Percentiles rank a stretch among this genome's conserved stretches.
phyloP scores from a whole-genome alignment of 2,888 invertebrate species.

The Spicauda simplicius region DNA sequence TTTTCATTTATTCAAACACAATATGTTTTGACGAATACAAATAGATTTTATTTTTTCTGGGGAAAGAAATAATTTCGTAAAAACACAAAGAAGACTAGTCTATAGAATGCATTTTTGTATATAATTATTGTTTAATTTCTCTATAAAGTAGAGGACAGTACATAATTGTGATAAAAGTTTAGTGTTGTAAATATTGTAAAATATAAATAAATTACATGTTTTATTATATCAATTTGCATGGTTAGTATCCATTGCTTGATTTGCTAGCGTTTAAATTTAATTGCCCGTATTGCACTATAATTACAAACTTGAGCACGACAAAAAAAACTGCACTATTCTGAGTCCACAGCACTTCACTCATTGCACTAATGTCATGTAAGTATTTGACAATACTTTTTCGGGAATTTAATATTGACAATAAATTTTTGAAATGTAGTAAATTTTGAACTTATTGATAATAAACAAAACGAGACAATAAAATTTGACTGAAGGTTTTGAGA shows the following conservation, averaged over 20 bases:
- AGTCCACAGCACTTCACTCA: background rate
- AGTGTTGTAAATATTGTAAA: conserved; percentile 1
- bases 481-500: conserved; percentile 41
- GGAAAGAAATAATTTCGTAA: background rate
- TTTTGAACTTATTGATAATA: background rate
- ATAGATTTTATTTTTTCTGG: too few relatives aligned
- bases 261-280: too few relatives aligned
- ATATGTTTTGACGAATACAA: too few relatives aligned
- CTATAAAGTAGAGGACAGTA: conserved; percentile 5
- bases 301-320: too few relatives aligned
- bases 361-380: background rate
- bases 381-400: background rate
- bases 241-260: background rate
- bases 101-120: background rate
- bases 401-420: conserved; percentile 12
- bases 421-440: background rate
- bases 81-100: background rate
- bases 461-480: conserved; percentile 44
- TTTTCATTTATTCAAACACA: too few relatives aligned
- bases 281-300: background rate
- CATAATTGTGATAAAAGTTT: conserved; percentile 20
- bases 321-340: background rate
- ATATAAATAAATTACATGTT: background rate
- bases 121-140: background rate
- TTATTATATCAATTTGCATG: background rate